Percentiles rank a stretch among this genome's conserved stretches.
Conservation (phyloP, 2,797 vertebrate species). For the Pangasius djambal region DNA sequence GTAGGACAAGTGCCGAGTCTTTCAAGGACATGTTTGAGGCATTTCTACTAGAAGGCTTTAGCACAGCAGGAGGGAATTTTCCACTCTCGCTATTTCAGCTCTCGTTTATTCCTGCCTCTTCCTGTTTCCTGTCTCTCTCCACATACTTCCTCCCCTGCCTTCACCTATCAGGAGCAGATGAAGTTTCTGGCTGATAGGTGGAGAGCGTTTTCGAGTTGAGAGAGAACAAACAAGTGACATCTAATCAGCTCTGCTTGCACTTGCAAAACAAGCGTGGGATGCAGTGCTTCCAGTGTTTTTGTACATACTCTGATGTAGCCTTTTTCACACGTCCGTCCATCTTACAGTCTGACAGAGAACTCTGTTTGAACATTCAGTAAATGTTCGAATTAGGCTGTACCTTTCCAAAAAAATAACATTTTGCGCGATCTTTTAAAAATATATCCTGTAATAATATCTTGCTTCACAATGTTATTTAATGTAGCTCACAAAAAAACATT, state of each 20-base stretch:
- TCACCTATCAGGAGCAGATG: conserved; percentile 50
- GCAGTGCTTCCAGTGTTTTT: neutral
- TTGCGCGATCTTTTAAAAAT: neutral
- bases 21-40: conserved; percentile 58
- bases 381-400: neutral
- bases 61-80: conserved; percentile 64
- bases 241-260: conserved; percentile 32
- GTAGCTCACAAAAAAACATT: neutral
- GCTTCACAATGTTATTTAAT: neutral
- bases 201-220: neutral
- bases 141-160: conserved; percentile 67
- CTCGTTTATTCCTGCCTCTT: conserved; percentile 73
- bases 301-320: neutral
- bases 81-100: conserved; percentile 66
- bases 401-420: neutral
- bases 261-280: neutral
- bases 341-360: neutral
- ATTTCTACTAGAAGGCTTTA: conserved; percentile 55
- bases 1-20: conserved; percentile 20
- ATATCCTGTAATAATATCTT: neutral
- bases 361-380: neutral
- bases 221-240: conserved; percentile 17
- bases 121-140: conserved; percentile 74
- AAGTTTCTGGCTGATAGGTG: conserved; percentile 30
- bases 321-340: neutral